Evolutionary conservation across 92 coral and sea anemone genomes (phyloP).

Genomic region (Heteractis magnifica): DNA sequence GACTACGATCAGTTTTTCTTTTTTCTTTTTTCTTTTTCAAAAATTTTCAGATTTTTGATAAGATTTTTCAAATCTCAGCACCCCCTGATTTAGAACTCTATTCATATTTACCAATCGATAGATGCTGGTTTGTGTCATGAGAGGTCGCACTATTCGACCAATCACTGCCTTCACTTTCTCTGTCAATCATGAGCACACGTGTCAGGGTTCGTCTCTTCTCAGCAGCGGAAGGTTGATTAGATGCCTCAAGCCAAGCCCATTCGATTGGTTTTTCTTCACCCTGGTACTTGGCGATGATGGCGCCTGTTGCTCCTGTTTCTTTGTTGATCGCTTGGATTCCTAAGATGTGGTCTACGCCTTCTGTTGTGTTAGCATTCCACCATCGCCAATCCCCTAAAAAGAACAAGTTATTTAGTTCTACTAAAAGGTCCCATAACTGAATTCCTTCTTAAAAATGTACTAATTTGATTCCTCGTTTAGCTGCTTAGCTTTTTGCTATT

Average conservation of each 20-base stretch:
- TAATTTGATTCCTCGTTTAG: too few relatives aligned
- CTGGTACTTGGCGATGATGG: constrained; percentile 26
- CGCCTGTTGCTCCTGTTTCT: constrained; percentile 29
- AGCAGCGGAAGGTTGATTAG: constrained; percentile 13
- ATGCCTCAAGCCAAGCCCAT: constrained; percentile 23
- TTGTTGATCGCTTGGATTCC: constrained; percentile 34
- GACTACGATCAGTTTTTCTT: too few relatives aligned
- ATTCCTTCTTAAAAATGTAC: too few relatives aligned
- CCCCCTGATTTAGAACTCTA: neutral
- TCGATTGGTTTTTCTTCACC: constrained; percentile 21
- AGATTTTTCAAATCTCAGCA: neutral
- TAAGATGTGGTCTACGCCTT: constrained; percentile 32
- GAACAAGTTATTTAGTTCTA: too few relatives aligned
- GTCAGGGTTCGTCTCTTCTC: constrained; percentile 26
- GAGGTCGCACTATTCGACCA: constrained; percentile 8
- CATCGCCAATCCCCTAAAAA: constrained; percentile 3
- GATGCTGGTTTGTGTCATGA: constrained; percentile 3
- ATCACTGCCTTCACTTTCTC: neutral
- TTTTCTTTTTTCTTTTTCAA: too few relatives aligned
- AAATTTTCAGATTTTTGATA: too few relatives aligned
- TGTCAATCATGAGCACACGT: constrained; percentile 11
- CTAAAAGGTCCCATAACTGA: too few relatives aligned
- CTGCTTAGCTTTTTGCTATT: too few relatives aligned
- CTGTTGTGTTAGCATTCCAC: constrained; percentile 42
- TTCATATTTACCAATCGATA: constrained; percentile 7